Conservation (phyloP, 2,797 vertebrate species). For the Tragelaphus eurycerus region DNA sequence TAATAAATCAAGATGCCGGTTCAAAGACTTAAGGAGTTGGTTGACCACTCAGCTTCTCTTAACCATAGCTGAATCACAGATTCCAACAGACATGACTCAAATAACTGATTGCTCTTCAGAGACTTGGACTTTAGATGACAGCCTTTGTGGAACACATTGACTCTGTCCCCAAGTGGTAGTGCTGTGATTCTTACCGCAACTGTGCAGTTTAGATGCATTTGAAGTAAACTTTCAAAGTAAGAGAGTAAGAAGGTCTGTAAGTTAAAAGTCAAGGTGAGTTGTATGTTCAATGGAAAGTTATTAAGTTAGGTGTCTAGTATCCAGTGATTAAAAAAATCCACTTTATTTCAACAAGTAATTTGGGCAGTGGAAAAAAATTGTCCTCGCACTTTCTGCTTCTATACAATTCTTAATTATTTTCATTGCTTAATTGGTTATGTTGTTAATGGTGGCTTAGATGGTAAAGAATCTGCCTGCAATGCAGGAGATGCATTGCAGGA, state of each 20-base stretch:
- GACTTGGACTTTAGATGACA: neutral
- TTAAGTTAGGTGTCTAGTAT: neutral
- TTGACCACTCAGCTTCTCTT: neutral
- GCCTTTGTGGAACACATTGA: neutral
- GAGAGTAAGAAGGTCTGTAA: neutral
- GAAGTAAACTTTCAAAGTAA: neutral
- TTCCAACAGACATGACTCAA: conserved; percentile 21
- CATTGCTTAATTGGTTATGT: neutral
- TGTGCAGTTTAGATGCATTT: neutral
- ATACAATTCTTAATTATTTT: neutral
- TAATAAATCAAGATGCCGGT: neutral
- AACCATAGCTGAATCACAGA: conserved; percentile 4
- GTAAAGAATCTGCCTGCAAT: neutral
- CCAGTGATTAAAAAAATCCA: neutral
- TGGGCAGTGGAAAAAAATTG: neutral
- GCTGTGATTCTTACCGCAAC: neutral
- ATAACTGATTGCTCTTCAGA: neutral
- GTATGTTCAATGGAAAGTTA: neutral
- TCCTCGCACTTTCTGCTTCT: neutral
- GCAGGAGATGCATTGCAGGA: neutral
- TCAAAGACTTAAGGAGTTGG: conserved; percentile 34
- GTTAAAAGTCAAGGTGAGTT: neutral
- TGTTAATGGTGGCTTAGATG: neutral
- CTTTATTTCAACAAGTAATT: neutral
- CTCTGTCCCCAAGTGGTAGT: neutral